phyloP scores from a whole-genome alignment of 2,888 invertebrate genomes.

The Melieria picta region DNA sequence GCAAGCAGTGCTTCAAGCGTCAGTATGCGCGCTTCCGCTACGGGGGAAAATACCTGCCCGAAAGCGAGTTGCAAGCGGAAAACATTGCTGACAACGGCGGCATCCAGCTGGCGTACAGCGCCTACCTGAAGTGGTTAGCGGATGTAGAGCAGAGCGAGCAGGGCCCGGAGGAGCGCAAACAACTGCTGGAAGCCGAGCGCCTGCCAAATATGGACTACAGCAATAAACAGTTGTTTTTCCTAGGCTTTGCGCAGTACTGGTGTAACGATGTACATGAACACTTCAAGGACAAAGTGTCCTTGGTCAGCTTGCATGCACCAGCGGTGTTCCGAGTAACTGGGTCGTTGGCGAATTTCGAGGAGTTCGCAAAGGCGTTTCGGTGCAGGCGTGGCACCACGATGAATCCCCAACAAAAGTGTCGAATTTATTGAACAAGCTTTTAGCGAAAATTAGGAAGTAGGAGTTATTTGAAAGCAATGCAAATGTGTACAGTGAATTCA shows the following conservation, averaged over 20 bases:
- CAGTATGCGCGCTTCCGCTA: conserved; percentile 56
- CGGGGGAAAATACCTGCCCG: conserved; percentile 51
- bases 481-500: background rate
- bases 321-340: conserved; percentile 57
- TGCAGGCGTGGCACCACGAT: conserved; percentile 49
- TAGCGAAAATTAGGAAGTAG: too few relatives aligned
- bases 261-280: conserved; percentile 53
- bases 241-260: conserved; percentile 58
- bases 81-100: conserved; percentile 62
- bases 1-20: conserved; percentile 53
- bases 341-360: conserved; percentile 53
- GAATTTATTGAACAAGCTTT: conserved; percentile 48
- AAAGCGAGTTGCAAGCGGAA: conserved; percentile 53
- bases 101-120: conserved; percentile 57
- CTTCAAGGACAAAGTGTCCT: conserved; percentile 54
- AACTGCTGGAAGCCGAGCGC: conserved; percentile 47
- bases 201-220: conserved; percentile 52
- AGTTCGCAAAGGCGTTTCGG: conserved; percentile 53
- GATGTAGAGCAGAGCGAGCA: background rate
- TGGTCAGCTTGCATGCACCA: conserved; percentile 49
- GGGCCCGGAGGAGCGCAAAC: conserved; percentile 10
- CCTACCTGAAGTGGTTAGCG: conserved; percentile 52
- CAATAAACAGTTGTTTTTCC: conserved; percentile 58
- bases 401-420: conserved; percentile 55
- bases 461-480: too few relatives aligned